Evolutionary conservation across 2,888 invertebrate species (phyloP), one percentile per base, ranked within the genome.

Genomic region (Heliconius ethilla): DNA sequence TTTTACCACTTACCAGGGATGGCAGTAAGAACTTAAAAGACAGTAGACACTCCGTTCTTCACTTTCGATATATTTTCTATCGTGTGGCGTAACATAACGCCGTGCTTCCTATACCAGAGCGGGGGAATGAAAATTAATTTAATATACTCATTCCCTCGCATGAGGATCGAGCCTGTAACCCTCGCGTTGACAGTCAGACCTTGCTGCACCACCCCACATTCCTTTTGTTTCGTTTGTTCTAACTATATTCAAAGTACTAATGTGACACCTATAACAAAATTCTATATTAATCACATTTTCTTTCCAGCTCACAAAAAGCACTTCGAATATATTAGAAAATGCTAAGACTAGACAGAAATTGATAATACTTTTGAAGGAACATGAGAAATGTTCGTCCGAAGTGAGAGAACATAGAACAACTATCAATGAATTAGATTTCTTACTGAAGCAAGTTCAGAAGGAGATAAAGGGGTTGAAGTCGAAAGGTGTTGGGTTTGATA

Each of bases 271-370:
- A 18, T 6, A 5, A 45, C 18, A 45, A 45, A 45, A 45, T 45
- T 45, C 18, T 18, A 18, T 45, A 45, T 45, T 45, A 45, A 6
- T 45, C 6, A 51, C 7, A 45, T 25, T 70, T 25, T 27, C n/a
- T 59, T 76, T 77, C 70, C 87, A 94, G 94, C 85, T 94, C 77
- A 87, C 95, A 7, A 95, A 94, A 81, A 96, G 96, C 81, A 92
- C 94, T 0, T 91, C 93, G 4, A 96, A 96, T 84, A 88, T 94
- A 66, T 91, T 94, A 70, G 95, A 95, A 84, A 96, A 96, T 81
- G 90, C 92, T 3, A 91, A 88, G 80, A 92, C 95, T 4, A 90
- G 95, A 0, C 92, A 94, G 59, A 95, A 94, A 80, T 89, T 97
- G 79, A 90, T 95, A 65, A 86, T 87, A 1, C 90, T 96, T 0